Evolutionary conservation across 30 jellyfish, hydroid and myxozoan species (phyloP).

Genomic region (Hydractinia echinata): DNA sequence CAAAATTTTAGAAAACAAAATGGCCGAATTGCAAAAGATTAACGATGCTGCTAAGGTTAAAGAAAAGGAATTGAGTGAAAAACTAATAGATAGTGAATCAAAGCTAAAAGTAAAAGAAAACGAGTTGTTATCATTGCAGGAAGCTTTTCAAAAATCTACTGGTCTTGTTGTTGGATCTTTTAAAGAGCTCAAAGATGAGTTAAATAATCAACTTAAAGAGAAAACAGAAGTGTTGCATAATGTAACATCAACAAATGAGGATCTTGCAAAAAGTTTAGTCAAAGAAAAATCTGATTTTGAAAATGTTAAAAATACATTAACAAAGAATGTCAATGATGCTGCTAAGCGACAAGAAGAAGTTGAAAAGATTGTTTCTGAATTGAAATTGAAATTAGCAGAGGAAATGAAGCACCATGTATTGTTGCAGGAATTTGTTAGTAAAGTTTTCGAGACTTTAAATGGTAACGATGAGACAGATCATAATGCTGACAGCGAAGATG

Average conservation of each 20-base stretch:
- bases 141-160: conserved; percentile 26
- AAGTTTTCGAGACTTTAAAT: not conserved
- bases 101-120: conserved; percentile 3
- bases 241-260: not conserved
- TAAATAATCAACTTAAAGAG: not conserved
- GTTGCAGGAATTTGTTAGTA: not conserved
- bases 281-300: conserved; percentile 6
- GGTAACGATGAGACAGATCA: not conserved
- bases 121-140: conserved; percentile 20
- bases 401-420: not conserved
- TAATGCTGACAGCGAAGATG: conserved; percentile 1
- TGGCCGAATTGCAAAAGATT: conserved; percentile 15
- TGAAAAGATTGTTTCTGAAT: not conserved
- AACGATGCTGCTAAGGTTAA: not conserved
- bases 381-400: not conserved
- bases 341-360: not conserved
- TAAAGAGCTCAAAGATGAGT: conserved; percentile 23
- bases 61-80: conserved; percentile 8
- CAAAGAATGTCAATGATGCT: not conserved
- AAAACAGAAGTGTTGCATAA: conserved; percentile 10
- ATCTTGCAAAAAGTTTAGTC: not conserved
- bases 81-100: not conserved
- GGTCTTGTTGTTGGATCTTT: conserved; percentile 42
- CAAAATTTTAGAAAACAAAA: conserved; percentile 12
- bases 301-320: not conserved